These are phyloP conservation scores for Brachymystax lenok DNA, from an alignment of 2,797 vertebrate genomes.

Conservation along the genomic window DNA sequence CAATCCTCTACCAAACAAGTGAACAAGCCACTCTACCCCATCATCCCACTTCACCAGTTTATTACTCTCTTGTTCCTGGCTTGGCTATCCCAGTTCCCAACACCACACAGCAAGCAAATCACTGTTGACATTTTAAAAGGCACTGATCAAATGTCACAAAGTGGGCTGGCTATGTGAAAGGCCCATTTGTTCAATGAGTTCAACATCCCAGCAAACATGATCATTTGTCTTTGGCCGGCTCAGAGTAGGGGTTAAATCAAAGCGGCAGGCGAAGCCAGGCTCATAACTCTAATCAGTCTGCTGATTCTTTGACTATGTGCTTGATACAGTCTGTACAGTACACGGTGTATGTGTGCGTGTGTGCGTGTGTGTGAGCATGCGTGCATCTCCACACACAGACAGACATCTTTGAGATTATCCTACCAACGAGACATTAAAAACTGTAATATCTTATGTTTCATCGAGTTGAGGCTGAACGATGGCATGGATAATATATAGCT, in stretches of 20 bases:
- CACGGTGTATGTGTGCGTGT: neutral
- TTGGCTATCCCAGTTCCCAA: constrained; percentile 59
- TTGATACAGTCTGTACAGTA: constrained; percentile 36
- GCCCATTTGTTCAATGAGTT: constrained; percentile 70
- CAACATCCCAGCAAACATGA: constrained; percentile 66
- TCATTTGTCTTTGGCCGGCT: constrained; percentile 65
- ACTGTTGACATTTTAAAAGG: constrained; percentile 78
- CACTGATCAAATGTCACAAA: constrained; percentile 68
- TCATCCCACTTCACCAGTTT: constrained; percentile 10
- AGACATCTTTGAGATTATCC: too few relatives aligned
- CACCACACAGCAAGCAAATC: constrained; percentile 69
- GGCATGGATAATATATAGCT: too few relatives aligned
- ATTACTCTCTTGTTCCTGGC: constrained; percentile 58
- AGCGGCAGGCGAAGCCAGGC: constrained; percentile 62
- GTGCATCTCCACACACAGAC: too few relatives aligned
- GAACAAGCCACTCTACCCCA: neutral
- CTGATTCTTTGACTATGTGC: constrained; percentile 49
- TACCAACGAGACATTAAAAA: too few relatives aligned
- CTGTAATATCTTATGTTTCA: too few relatives aligned
- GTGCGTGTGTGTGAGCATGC: too few relatives aligned
- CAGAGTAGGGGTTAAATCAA: constrained; percentile 68
- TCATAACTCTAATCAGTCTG: constrained; percentile 60
- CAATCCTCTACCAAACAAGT: neutral
- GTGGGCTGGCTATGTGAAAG: constrained; percentile 58
- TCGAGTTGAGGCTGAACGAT: too few relatives aligned